These are phyloP conservation scores for Chlamydotis undulata DNA, from an alignment of 2,113 vertebrate species.

Conservation along the genomic window DNA sequence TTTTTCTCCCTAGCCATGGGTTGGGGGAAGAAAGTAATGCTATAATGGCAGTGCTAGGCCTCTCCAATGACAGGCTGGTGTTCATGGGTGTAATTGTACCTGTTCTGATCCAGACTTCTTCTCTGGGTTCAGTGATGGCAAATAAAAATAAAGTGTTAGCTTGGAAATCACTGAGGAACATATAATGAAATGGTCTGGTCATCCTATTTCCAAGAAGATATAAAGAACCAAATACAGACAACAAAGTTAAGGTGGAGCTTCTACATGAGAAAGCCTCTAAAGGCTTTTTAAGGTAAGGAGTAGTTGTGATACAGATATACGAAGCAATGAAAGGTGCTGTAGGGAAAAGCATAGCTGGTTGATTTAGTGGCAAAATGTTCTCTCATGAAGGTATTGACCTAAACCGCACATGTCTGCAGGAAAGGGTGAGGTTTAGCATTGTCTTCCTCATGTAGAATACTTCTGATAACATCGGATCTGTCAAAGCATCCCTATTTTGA, in stretches of 20 bases:
- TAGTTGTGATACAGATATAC: not conserved
- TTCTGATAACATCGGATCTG: not conserved
- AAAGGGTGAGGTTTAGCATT: not conserved
- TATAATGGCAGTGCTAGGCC: not conserved
- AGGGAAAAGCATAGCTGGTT: not conserved
- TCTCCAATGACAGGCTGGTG: not conserved
- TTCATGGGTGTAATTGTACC: not conserved
- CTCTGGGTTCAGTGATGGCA: not conserved
- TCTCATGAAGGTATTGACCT: not conserved
- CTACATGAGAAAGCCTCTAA: not conserved
- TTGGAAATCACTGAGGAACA: not conserved
- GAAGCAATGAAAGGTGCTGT: not conserved
- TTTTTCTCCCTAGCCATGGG: not conserved
- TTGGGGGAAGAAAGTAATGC: not conserved
- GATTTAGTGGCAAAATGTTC: not conserved
- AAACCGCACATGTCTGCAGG: not conserved
- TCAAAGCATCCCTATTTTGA: not conserved
- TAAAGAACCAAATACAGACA: not conserved
- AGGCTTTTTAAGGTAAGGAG: not conserved
- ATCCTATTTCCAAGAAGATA: not conserved
- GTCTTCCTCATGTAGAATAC: not conserved
- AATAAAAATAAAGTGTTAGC: not conserved
- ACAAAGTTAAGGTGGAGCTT: not conserved
- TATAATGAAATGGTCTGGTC: not conserved
- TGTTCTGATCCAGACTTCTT: not conserved